Evolutionary conservation across 2,797 vertebrate species (phyloP).

Genomic region (Peromyscus aztecus): DNA sequence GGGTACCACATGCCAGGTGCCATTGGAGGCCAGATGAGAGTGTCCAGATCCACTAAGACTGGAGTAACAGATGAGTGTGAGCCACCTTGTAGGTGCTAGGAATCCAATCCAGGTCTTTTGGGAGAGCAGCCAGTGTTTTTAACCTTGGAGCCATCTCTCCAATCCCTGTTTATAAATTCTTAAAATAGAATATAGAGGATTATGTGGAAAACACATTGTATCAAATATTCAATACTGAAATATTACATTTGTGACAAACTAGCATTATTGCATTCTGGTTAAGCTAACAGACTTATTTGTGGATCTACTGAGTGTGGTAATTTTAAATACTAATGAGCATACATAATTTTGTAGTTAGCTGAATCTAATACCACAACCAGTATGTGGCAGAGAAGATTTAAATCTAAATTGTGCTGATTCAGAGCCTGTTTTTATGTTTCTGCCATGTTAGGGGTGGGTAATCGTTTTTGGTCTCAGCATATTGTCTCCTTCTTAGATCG

Average conservation of each 20-base stretch:
- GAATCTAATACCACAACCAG: background rate
- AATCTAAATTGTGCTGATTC: conserved; percentile 30
- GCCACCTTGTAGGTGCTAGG: background rate
- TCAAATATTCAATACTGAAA: background rate
- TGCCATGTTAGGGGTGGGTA: conserved; percentile 29
- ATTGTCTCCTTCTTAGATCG: conserved; percentile 17
- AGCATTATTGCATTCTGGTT: background rate
- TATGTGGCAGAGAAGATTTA: conserved; percentile 29
- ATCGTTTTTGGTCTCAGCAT: conserved; percentile 53
- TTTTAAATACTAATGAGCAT: conserved; percentile 56
- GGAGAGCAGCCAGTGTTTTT: background rate
- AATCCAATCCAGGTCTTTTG: background rate
- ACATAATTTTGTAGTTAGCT: conserved; percentile 24
- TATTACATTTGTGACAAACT: background rate
- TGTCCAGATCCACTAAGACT: background rate
- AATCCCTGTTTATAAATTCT: conserved; percentile 13
- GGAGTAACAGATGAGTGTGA: background rate
- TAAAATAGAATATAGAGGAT: conserved; percentile 16
- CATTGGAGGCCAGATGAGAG: background rate
- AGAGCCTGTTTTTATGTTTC: conserved; percentile 33
- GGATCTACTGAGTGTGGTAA: conserved; percentile 25
- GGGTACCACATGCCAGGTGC: background rate
- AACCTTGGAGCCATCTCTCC: background rate
- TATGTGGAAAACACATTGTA: background rate
- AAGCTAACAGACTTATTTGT: background rate